These are phyloP conservation scores for Eristalis intricaria DNA, from an alignment of 2,888 invertebrate species.

Conservation along the genomic window DNA sequence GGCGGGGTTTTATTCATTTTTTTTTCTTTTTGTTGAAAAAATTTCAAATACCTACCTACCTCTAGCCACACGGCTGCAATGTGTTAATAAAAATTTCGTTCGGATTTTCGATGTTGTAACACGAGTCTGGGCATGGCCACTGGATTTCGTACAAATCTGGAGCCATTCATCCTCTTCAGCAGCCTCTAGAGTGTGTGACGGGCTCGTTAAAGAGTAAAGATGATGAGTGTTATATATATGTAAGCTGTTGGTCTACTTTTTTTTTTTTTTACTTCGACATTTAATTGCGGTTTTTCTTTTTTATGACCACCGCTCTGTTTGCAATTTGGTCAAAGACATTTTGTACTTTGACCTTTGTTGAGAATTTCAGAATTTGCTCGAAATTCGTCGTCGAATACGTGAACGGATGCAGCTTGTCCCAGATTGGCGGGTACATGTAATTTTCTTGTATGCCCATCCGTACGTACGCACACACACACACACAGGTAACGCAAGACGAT, in stretches of 20 bases:
- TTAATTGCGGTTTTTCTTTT: not conserved
- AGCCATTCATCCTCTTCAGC: not conserved
- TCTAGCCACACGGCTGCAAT: slow-evolving; percentile 3
- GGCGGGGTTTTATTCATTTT: not conserved
- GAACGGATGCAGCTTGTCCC: not conserved
- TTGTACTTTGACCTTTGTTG: not conserved
- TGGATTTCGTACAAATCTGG: slow-evolving; percentile 27
- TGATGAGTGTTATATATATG: not conserved
- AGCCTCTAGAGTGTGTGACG: not conserved
- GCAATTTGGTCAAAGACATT: not conserved
- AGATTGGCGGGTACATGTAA: not conserved
- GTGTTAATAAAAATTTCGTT: slow-evolving; percentile 56
- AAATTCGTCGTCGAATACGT: not conserved
- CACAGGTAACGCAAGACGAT: not conserved
- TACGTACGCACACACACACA: no score
- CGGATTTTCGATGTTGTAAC: slow-evolving; percentile 48
- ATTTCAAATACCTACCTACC: no score
- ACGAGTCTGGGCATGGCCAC: not conserved
- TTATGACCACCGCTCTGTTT: not conserved
- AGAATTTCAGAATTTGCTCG: not conserved
- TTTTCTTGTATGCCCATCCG: not conserved
- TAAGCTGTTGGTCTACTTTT: not conserved
- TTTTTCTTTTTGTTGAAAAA: not conserved
- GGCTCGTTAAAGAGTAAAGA: not conserved
- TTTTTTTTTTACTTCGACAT: not conserved